A percentile compares a stretch with the other conserved stretches of the same genome.
Conservation (phyloP, 2,888 invertebrate species). For the Rhodophaea formosa region DNA sequence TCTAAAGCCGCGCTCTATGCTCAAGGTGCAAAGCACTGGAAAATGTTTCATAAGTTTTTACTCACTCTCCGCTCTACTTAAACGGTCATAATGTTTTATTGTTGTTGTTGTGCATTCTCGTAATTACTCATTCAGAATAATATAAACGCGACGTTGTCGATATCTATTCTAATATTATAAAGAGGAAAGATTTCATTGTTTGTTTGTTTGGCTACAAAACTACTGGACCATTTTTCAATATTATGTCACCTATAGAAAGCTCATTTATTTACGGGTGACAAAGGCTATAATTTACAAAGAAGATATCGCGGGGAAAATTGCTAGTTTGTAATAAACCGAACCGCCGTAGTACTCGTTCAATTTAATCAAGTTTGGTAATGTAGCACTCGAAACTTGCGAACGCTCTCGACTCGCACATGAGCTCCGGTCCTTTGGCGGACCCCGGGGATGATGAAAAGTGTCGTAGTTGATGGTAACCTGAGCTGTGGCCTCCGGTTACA, state of each 20-base stretch:
- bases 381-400: conserved; percentile 41
- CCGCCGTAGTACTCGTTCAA: conserved; percentile 14
- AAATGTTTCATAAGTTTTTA: conserved; percentile 42
- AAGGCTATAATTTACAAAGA: too few relatives aligned
- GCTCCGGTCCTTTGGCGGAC: conserved; percentile 49
- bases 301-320: too few relatives aligned
- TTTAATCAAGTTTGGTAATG: conserved; percentile 19
- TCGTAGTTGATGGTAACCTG: conserved; percentile 55
- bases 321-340: neutral
- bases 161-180: too few relatives aligned
- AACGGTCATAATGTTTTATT: conserved; percentile 12
- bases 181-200: too few relatives aligned
- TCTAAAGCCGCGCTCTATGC: conserved; percentile 38
- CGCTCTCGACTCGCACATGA: conserved; percentile 32
- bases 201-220: too few relatives aligned
- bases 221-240: too few relatives aligned
- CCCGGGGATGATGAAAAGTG: conserved; percentile 65
- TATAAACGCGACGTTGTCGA: conserved; percentile 8
- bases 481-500: conserved; percentile 65
- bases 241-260: too few relatives aligned
- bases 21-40: conserved; percentile 44
- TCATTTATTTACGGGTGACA: too few relatives aligned
- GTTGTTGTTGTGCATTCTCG: conserved; percentile 7
- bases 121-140: conserved; percentile 17
- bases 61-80: conserved; percentile 24